Base-by-base conservation (phyloP, 2,888 invertebrate species). In the Scaptomyza flava region DNA sequence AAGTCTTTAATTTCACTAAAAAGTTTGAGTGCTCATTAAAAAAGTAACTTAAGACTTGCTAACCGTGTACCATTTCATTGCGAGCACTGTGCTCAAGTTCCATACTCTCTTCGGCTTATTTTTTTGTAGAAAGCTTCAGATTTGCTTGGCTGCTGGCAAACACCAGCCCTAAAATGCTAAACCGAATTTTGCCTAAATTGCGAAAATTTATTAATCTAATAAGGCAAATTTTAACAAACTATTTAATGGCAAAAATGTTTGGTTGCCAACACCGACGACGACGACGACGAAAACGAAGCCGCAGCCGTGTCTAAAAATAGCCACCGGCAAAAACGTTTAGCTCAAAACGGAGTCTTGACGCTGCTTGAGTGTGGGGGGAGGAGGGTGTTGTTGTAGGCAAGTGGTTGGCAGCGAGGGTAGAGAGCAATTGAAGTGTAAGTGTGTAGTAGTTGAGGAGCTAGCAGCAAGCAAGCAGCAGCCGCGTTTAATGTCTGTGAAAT, bases 401-500 rank as follows among this genome's bases (percentile, higher is more conserved):
- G 48, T 56, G 47, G 68, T 38, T 62, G 70, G 57, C 59, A 57
- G 59, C 3, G 23, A 23, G 23, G 23, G 77, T 52, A 46, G 41
- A 57, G 56, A 47, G 68, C 64, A 72, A 68, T 56, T 77, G 61
- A 53, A 81, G 85, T 57, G 14, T 41, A 3, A 3, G 38, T 38
- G 14, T 41, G 62, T 65, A 68, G 71, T 54, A 64, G 80, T 52
- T 58, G 47, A 60, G 67, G 61, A 64, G 48, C 51, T 17, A 43
- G 54, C 59, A 61, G 61, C 66, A 1, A 59, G 57, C 12, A 43
- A 43, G 54, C 68, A 75, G 87, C 81, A 63, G 87, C 68, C 81
- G 84, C 83, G 84, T 87, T 88, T 85, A 89, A 85, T 85, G 84
- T 87, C 87, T 89, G 89, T 87, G 89, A 85, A 85, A 85, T 85